phyloP scores from a whole-genome alignment of 1,140 invertebrate species.

The Heterodera schachtii region DNA sequence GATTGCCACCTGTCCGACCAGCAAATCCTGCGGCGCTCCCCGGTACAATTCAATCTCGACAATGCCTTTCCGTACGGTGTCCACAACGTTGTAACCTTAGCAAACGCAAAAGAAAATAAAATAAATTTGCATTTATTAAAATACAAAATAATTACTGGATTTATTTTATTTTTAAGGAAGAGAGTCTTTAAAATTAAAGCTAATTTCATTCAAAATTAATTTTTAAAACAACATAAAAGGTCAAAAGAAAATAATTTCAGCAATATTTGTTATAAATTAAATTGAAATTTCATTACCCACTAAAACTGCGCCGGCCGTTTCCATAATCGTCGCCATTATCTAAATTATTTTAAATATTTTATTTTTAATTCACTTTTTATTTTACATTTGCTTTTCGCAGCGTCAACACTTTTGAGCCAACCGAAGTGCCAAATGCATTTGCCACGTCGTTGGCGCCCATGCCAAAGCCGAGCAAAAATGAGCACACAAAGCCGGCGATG shows the following conservation, averaged over 20 bases:
- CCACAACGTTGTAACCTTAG: conserved; percentile 46
- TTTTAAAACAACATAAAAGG: too few relatives aligned
- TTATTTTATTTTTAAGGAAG: too few relatives aligned
- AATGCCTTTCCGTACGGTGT: conserved; percentile 47
- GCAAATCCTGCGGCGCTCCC: conserved; percentile 45
- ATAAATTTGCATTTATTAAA: background rate
- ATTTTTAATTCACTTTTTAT: conserved; percentile 19
- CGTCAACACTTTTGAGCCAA: conserved; percentile 71
- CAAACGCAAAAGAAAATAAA: background rate
- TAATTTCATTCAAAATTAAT: too few relatives aligned
- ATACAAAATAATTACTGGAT: too few relatives aligned
- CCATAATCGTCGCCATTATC: conserved; percentile 43
- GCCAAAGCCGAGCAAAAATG: conserved; percentile 90
- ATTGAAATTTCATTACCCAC: conserved; percentile 61
- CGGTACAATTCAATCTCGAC: conserved; percentile 49
- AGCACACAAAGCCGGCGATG: conserved; percentile 84
- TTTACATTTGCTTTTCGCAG: conserved; percentile 37
- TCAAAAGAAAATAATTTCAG: too few relatives aligned
- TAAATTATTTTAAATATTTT: background rate
- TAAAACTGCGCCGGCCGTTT: conserved; percentile 65
- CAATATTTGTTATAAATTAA: background rate
- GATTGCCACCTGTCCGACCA: conserved; percentile 55
- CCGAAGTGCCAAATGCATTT: conserved; percentile 95
- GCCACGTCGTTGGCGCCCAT: conserved; percentile 93
- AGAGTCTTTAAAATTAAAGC: too few relatives aligned